Conservation (phyloP, 2,113 vertebrate species). For the Elachura formosa region DNA sequence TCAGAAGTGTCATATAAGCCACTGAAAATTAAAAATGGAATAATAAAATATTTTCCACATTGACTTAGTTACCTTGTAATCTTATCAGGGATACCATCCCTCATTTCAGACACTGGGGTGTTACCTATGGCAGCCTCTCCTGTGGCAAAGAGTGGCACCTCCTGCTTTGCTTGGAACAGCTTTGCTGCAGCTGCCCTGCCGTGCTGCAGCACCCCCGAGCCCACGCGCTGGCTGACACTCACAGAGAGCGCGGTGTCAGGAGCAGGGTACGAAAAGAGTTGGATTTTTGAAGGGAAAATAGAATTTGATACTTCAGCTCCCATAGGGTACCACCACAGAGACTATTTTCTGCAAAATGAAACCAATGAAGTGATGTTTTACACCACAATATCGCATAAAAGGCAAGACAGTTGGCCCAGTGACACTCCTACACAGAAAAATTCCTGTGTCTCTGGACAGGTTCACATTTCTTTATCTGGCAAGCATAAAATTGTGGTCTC, state of each 20-base stretch:
- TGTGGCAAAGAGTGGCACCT: background rate
- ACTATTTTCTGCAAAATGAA: constrained; percentile 31
- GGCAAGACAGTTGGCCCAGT: constrained; percentile 41
- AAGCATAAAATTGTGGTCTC: background rate
- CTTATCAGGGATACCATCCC: background rate
- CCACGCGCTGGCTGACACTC: background rate
- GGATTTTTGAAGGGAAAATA: constrained; percentile 33
- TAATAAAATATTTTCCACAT: background rate
- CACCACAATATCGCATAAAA: constrained; percentile 29
- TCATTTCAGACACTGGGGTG: background rate
- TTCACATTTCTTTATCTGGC: constrained; percentile 54
- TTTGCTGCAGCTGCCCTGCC: background rate
- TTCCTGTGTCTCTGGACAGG: constrained; percentile 30
- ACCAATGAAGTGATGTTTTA: background rate
- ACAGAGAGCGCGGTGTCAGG: rapidly evolving
- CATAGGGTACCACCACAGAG: constrained; percentile 29
- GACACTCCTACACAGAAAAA: constrained; percentile 30
- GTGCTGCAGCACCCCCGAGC: background rate
- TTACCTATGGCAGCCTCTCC: background rate
- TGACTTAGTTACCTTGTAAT: background rate
- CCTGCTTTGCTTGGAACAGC: background rate
- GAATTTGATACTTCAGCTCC: constrained; percentile 42
- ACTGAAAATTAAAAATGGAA: background rate
- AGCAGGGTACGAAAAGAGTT: background rate
- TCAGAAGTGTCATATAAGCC: background rate